Conservation (phyloP, 2,888 invertebrate genomes). For the Zhuqinia jingwanae region DNA sequence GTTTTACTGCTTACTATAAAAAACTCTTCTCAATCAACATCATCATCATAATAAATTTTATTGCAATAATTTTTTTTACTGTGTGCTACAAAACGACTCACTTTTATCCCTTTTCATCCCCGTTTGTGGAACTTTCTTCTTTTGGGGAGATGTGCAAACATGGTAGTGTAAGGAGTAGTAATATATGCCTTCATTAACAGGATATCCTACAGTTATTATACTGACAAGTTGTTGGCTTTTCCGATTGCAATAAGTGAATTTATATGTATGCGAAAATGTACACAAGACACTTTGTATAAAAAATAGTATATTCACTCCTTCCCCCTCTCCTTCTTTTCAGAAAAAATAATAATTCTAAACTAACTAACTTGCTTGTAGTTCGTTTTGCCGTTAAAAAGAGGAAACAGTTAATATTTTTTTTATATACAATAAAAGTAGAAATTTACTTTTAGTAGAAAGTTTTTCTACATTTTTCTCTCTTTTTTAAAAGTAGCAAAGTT, state of each 20-base stretch:
- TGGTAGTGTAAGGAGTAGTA: not conserved
- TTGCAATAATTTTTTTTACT: slow-evolving; percentile 34
- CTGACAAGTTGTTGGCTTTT: not conserved
- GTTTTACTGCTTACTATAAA: slow-evolving; percentile 27
- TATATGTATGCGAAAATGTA: not conserved
- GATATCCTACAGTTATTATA: not conserved
- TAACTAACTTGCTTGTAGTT: slow-evolving; percentile 2
- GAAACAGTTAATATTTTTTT: slow-evolving; percentile 27
- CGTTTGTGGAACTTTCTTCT: no score
- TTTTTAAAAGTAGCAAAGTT: slow-evolving; percentile 11
- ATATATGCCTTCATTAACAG: slow-evolving; percentile 12
- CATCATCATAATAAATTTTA: slow-evolving; percentile 37
- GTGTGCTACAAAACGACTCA: not conserved
- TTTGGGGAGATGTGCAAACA: no score
- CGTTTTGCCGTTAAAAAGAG: not conserved
- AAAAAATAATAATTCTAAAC: slow-evolving; percentile 6
- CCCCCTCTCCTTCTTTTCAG: not conserved
- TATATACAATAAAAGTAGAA: no score
- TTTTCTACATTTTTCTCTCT: not conserved
- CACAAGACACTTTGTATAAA: not conserved
- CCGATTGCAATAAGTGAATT: slow-evolving; percentile 10
- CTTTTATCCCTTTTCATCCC: slow-evolving; percentile 10
- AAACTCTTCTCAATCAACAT: slow-evolving; percentile 38
- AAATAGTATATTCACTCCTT: not conserved
- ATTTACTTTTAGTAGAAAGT: no score